Conservation (phyloP, 1,140 invertebrate genomes). For the Chironomus tepperi region DNA sequence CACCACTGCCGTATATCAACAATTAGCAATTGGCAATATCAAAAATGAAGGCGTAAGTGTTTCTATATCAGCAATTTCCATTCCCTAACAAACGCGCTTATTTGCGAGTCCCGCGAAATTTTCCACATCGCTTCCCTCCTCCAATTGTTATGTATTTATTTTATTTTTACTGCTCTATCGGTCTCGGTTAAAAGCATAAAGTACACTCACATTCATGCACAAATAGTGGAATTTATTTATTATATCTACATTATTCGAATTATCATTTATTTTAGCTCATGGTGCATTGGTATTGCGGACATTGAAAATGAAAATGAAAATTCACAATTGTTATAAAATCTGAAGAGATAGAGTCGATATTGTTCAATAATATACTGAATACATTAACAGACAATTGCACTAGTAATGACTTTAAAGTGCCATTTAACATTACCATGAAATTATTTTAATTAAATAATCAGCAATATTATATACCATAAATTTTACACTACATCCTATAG, state of each 20-base stretch:
- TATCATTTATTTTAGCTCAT: neutral
- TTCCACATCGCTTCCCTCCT: neutral
- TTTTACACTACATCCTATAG: neutral
- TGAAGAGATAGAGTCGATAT: neutral
- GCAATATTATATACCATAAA: neutral
- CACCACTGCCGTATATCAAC: too few relatives aligned
- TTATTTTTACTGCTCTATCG: conserved; percentile 1
- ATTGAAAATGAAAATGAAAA: neutral
- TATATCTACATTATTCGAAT: neutral
- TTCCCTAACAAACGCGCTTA: too few relatives aligned
- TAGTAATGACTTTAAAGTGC: conserved; percentile 2
- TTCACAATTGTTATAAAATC: neutral
- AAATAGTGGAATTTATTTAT: neutral
- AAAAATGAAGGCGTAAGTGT: too few relatives aligned
- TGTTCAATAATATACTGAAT: neutral
- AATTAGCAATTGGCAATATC: too few relatives aligned
- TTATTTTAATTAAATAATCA: conserved; percentile 10
- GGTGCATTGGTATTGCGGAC: neutral
- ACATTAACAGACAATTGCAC: neutral
- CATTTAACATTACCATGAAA: neutral
- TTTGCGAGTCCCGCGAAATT: too few relatives aligned
- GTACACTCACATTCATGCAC: neutral
- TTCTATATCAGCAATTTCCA: too few relatives aligned
- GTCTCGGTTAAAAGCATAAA: neutral
- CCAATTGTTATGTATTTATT: neutral